A percentile compares a stretch with the other conserved stretches of the same genome.
Evolutionary conservation across 2,113 vertebrate genomes (phyloP).

Genomic region (Lathamus discolor): DNA sequence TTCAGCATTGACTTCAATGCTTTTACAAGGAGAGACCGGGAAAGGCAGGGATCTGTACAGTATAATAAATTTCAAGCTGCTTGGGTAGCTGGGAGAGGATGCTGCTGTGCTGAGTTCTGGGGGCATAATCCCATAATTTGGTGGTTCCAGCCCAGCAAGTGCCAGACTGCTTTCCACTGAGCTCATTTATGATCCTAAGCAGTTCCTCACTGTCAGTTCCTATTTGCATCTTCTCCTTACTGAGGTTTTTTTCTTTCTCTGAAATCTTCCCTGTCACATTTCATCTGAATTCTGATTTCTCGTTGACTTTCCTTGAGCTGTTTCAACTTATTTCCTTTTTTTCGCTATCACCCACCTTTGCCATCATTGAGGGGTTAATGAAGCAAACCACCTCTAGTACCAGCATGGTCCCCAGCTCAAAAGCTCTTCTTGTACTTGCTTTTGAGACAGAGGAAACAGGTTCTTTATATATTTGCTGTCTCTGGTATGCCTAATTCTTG

Average conservation of each 20-base stretch:
- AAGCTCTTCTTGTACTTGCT: background rate
- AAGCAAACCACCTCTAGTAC: slow-evolving; percentile 11
- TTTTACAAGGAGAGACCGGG: slow-evolving; percentile 28
- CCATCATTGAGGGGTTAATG: slow-evolving; percentile 43
- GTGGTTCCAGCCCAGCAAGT: slow-evolving; percentile 45
- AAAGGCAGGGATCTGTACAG: slow-evolving; percentile 1
- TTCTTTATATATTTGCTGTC: background rate
- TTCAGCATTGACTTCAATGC: background rate
- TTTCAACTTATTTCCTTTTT: background rate
- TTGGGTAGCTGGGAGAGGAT: background rate
- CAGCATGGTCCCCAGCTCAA: background rate
- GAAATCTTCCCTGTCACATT: slow-evolving; percentile 44
- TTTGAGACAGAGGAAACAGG: background rate
- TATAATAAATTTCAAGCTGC: slow-evolving; percentile 41
- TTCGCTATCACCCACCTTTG: slow-evolving; percentile 15
- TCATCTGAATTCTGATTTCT: slow-evolving; percentile 58
- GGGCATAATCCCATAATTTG: slow-evolving; percentile 60
- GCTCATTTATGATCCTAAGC: slow-evolving; percentile 63
- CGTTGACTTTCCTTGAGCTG: slow-evolving; percentile 50
- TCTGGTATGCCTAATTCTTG: background rate
- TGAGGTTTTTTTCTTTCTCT: slow-evolving; percentile 14
- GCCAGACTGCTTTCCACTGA: slow-evolving; percentile 45
- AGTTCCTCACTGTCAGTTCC: slow-evolving; percentile 69
- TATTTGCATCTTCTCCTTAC: slow-evolving; percentile 49
- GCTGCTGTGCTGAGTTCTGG: slow-evolving; percentile 38